Evolutionary conservation across 2,888 invertebrate genomes (phyloP).

Genomic region (Chloromyia formosa): DNA sequence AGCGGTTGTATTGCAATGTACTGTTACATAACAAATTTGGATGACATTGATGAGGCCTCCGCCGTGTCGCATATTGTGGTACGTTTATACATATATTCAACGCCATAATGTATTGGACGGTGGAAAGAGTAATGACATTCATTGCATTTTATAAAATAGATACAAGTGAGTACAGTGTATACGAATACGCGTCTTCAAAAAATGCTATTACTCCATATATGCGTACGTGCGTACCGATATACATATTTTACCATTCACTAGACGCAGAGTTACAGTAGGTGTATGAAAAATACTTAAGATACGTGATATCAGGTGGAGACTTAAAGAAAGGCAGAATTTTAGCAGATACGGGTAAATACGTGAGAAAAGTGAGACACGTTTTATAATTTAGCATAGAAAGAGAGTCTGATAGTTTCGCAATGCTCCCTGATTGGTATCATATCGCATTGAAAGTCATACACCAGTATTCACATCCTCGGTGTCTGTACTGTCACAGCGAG

Average conservation of each 20-base stretch:
- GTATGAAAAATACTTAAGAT: no score
- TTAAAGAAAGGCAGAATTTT: no score
- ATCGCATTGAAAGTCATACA: no score
- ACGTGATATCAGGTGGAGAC: no score
- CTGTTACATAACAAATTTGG: slow-evolving; percentile 26
- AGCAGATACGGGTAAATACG: no score
- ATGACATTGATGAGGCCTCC: slow-evolving; percentile 35
- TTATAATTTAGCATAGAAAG: no score
- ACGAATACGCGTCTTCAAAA: no score
- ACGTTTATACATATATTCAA: slow-evolving; percentile 3
- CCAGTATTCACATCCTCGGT: no score
- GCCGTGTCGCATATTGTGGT: background rate
- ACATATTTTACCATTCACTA: slow-evolving; percentile 6
- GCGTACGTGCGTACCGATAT: background rate
- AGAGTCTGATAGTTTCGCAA: no score
- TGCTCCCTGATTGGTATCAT: no score
- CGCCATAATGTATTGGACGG: background rate
- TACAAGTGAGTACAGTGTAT: background rate
- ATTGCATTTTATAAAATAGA: background rate
- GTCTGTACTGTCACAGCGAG: no score
- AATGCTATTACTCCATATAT: slow-evolving; percentile 5
- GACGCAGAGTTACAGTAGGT: background rate
- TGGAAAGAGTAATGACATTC: slow-evolving; percentile 28
- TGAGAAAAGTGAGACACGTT: no score
- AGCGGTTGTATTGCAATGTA: slow-evolving; percentile 22